Evolutionary conservation across 1,140 invertebrate genomes (phyloP).

Genomic region (Lepidurus arcticus): DNA sequence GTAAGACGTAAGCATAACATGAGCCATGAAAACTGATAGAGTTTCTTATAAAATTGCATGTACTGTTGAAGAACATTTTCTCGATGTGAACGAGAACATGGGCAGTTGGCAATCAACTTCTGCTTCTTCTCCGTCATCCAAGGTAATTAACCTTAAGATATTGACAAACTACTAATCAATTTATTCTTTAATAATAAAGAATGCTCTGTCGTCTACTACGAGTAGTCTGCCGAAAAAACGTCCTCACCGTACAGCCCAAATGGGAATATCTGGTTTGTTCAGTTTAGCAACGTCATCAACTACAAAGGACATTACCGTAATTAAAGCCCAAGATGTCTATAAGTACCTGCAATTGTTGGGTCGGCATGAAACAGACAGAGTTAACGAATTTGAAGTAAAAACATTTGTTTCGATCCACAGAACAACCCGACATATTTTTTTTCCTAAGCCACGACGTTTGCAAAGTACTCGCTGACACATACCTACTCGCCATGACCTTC

Average conservation of each 20-base stretch:
- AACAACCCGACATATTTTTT: not conserved
- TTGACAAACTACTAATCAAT: not conserved
- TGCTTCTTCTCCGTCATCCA: not conserved
- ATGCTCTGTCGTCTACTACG: not conserved
- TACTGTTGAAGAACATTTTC: not conserved
- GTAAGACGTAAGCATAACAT: not conserved
- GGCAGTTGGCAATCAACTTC: not conserved
- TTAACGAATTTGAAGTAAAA: not conserved
- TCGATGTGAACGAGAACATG: not conserved
- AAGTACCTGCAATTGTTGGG: not conserved
- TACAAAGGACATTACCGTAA: not conserved
- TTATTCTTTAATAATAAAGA: not conserved
- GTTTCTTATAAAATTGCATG: not conserved
- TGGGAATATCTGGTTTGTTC: not conserved
- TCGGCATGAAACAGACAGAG: not conserved
- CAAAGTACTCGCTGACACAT: conserved; percentile 48
- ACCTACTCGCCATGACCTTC: conserved; percentile 56
- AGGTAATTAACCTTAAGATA: not conserved
- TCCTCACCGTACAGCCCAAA: not conserved
- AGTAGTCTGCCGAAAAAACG: not conserved
- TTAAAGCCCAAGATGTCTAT: not conserved
- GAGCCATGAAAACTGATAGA: not conserved
- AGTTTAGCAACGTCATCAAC: not conserved
- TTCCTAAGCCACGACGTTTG: conserved; percentile 45
- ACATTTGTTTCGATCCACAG: not conserved